phyloP scores from a whole-genome alignment of 1,140 invertebrate genomes.

The Nixonia krombeini region DNA sequence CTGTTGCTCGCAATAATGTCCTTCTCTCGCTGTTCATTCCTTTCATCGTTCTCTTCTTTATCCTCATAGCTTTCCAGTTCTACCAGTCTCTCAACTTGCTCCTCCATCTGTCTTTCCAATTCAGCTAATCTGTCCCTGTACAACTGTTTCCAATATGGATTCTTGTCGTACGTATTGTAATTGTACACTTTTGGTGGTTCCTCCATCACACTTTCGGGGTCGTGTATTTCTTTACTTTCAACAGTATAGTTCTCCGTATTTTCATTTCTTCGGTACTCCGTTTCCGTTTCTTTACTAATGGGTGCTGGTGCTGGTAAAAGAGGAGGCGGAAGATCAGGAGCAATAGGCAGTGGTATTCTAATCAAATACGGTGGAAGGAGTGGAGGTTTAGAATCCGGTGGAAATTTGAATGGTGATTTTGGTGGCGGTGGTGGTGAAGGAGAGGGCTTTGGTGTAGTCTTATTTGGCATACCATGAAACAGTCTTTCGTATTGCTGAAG shows the following conservation, averaged over 20 bases:
- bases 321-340: constrained; percentile 45
- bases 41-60: constrained; percentile 16
- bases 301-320: constrained; percentile 25
- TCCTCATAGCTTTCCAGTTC: constrained; percentile 21
- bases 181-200: constrained; percentile 3
- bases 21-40: constrained; percentile 6
- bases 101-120: constrained; percentile 47
- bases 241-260: constrained; percentile 47
- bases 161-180: constrained; percentile 26
- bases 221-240: constrained; percentile 43
- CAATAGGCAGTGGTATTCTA: constrained; percentile 51
- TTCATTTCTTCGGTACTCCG: constrained; percentile 39
- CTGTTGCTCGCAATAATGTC: too few relatives aligned
- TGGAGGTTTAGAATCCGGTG: constrained; percentile 16
- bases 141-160: constrained; percentile 50
- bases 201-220: constrained; percentile 46
- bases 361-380: constrained; percentile 41
- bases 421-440: constrained; percentile 12
- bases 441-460: constrained; percentile 5
- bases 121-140: constrained; percentile 39
- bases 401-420: constrained; percentile 18
- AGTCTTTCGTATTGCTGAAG: constrained; percentile 62
- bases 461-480: constrained; percentile 53
- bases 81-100: constrained; percentile 34
- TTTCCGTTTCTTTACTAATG: constrained; percentile 13